These are phyloP conservation scores for Psettodes erumei DNA, from an alignment of 2,113 vertebrate genomes.

Conservation along the genomic window DNA sequence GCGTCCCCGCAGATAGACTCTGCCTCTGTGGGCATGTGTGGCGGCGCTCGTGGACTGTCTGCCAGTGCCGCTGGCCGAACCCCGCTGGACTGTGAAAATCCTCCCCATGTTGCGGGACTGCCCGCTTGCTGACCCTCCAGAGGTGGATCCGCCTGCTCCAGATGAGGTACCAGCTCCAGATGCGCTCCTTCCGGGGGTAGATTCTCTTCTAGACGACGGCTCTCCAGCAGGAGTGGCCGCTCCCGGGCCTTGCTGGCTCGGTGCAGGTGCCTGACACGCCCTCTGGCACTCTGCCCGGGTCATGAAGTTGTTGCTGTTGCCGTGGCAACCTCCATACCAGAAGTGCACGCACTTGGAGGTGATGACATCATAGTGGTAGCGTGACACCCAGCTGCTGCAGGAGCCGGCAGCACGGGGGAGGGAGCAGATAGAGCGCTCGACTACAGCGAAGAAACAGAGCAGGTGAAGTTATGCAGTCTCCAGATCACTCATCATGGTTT, in stretches of 20 bases:
- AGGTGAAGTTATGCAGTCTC: background rate
- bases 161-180: background rate
- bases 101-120: constrained; percentile 61
- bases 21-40: constrained; percentile 65
- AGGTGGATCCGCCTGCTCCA: background rate
- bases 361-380: constrained; percentile 88
- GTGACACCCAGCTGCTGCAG: constrained; percentile 87
- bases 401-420: constrained; percentile 89
- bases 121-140: constrained; percentile 13
- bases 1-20: constrained; percentile 44
- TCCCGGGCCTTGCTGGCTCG: constrained; percentile 12
- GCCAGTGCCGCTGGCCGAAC: background rate
- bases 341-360: constrained; percentile 90
- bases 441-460: constrained; percentile 70
- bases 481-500: no score
- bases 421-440: constrained; percentile 85
- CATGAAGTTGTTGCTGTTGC: constrained; percentile 93
- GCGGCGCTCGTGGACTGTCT: constrained; percentile 66
- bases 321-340: constrained; percentile 94
- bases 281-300: constrained; percentile 87
- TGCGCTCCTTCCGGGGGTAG: background rate
- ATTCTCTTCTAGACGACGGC: background rate
- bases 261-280: constrained; percentile 71
- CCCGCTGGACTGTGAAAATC: constrained; percentile 58
- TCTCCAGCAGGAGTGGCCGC: background rate